Evolutionary conservation across 2,888 invertebrate genomes (phyloP).

Genomic region (Cistogaster globosa): DNA sequence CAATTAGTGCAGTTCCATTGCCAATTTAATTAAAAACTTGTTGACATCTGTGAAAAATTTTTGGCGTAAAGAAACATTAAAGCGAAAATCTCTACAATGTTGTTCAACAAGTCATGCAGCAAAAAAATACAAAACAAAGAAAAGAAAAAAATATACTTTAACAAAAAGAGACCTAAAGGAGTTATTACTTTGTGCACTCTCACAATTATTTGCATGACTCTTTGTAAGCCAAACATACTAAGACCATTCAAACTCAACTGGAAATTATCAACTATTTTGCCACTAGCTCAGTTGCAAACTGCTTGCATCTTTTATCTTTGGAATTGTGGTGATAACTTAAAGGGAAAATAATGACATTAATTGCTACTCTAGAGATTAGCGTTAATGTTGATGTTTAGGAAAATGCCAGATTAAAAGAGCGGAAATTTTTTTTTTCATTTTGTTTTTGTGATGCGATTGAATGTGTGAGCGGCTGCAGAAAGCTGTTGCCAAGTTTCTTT

Average conservation of each 20-base stretch:
- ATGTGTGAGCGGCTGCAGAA: too few relatives aligned
- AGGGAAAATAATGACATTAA: slow-evolving; percentile 67
- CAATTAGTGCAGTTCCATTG: slow-evolving; percentile 22
- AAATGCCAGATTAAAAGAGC: slow-evolving; percentile 54
- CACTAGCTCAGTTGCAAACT: neutral
- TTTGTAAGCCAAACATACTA: slow-evolving; percentile 22
- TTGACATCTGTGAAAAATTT: neutral
- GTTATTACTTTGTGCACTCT: slow-evolving; percentile 11
- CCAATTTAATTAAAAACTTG: neutral
- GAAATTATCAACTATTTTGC: neutral
- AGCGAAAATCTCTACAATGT: neutral
- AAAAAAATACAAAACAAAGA: slow-evolving; percentile 40
- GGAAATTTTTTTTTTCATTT: slow-evolving; percentile 1
- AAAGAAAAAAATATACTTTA: slow-evolving; percentile 12
- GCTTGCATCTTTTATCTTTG: slow-evolving; percentile 40
- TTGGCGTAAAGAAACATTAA: neutral
- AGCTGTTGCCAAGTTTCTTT: too few relatives aligned
- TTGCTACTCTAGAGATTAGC: slow-evolving; percentile 65
- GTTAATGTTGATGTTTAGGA: slow-evolving; percentile 49
- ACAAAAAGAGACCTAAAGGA: slow-evolving; percentile 32
- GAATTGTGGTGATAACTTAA: slow-evolving; percentile 59
- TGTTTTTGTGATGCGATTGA: too few relatives aligned
- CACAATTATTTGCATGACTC: slow-evolving; percentile 21
- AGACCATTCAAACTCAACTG: neutral
- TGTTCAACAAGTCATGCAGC: slow-evolving; percentile 45